Percentiles rank a stretch among this genome's conserved stretches.
phyloP scores from a whole-genome alignment of 2,797 vertebrate species.

The Varecia variegata region DNA sequence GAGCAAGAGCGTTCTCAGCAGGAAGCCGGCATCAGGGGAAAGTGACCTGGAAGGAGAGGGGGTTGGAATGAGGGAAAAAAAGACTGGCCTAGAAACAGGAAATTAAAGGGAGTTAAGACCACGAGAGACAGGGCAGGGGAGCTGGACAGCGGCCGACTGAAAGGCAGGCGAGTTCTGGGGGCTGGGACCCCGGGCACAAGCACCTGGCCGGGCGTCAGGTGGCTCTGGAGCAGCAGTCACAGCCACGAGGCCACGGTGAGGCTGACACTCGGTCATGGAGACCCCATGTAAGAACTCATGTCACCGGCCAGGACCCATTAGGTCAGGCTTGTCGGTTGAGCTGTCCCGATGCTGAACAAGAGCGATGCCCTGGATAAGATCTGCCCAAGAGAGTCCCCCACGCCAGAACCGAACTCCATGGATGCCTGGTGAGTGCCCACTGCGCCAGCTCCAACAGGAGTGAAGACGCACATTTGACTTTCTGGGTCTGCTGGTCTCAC shows the following conservation, averaged over 20 bases:
- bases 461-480: too few species aligned
- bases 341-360: background rate
- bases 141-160: background rate
- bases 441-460: fast-evolving
- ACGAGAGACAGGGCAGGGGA: background rate
- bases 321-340: background rate
- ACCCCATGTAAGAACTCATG: fast-evolving
- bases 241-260: fast-evolving
- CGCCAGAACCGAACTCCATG: background rate
- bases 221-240: background rate
- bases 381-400: background rate
- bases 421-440: background rate
- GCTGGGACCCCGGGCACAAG: background rate
- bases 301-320: background rate
- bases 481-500: fast-evolving
- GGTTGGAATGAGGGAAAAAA: background rate
- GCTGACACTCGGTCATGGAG: background rate
- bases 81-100: conserved; percentile 62
- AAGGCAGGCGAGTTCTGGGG: background rate
- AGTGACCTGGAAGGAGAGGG: conserved; percentile 29
- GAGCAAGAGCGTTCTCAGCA: background rate
- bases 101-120: conserved; percentile 65
- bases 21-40: conserved; percentile 19
- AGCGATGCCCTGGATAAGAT: background rate
- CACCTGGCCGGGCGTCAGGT: background rate